phyloP scores from a whole-genome alignment of 2,888 invertebrate species.

The Nomada lathburiana region DNA sequence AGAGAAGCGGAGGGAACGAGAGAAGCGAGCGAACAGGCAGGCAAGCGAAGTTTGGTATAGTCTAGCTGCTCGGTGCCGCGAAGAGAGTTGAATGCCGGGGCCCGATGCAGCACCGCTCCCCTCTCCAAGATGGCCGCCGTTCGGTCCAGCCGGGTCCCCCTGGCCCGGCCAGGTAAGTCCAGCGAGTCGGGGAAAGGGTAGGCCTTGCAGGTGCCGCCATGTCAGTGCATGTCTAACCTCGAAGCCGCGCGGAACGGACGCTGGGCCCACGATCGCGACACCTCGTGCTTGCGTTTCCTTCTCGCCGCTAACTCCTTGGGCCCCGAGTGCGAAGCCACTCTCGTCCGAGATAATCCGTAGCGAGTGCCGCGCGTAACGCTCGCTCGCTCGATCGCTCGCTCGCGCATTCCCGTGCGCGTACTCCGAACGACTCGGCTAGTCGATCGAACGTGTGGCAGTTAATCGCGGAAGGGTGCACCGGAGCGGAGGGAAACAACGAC shows the following conservation, averaged over 20 bases:
- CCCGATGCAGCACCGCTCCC: constrained; percentile 71
- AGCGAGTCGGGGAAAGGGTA: constrained; percentile 79
- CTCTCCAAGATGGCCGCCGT: constrained; percentile 83
- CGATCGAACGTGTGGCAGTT: neutral
- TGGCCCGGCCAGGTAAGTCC: constrained; percentile 74
- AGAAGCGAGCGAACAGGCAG: neutral
- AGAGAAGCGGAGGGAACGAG: constrained; percentile 13
- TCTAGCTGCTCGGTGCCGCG: constrained; percentile 75
- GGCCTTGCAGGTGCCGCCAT: constrained; percentile 84
- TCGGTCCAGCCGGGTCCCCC: constrained; percentile 77
- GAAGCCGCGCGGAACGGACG: constrained; percentile 82
- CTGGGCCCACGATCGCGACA: constrained; percentile 76
- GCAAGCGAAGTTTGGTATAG: constrained; percentile 74
- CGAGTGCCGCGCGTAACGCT: constrained; percentile 7
- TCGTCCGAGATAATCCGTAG: neutral
- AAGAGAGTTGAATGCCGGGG: constrained; percentile 74
- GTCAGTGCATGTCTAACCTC: constrained; percentile 84
- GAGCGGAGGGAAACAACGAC: constrained; percentile 5
- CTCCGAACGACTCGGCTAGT: neutral
- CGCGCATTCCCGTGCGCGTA: neutral
- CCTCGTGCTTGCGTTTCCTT: constrained; percentile 62
- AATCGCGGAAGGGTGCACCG: constrained; percentile 7
- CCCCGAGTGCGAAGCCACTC: neutral
- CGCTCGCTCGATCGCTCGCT: constrained; percentile 15
- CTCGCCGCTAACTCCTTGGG: constrained; percentile 21